Evolutionary conservation across 2,888 invertebrate species (phyloP), one percentile per base, ranked within the genome.

Genomic region (Troides oblongomaculatus): DNA sequence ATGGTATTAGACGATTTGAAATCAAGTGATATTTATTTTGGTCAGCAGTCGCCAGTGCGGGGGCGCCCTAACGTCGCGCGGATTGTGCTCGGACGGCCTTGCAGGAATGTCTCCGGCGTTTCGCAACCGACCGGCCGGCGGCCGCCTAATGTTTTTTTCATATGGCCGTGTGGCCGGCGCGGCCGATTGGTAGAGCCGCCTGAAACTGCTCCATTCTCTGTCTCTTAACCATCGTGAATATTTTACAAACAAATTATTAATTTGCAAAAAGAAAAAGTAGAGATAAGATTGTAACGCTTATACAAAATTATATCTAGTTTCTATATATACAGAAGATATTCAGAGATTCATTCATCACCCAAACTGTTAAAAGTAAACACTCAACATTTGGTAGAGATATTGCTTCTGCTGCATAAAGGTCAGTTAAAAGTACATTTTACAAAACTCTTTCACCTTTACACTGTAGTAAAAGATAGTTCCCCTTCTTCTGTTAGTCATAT

Each of bases 61-160:
- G 21, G 62, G n/a, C 56, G 21, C 25, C 61, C 65, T 69, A 25
- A 65, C 30, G 36, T 43, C 14, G 61, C 39, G 58, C 61, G 62
- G 64, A 61, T 62, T 57, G 62, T 65, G 65, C 57, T n/a, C 62
- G 69, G 66, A 30, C 69, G 59, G 62, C 69, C 69, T 70, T 66
- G 69, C 66, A n/a, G 58, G 25, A 70, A 66, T 70, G 66, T 70
- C 65, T 66, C 62, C 50, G 46, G 30, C 66, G 57, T 69, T 70
- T 70, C 21, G 69, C 69, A 66, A 65, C 23, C 21, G 10, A 66
- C 50, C 65, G 65, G 57, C 66, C 30, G 58, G 62, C 62, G 30
- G 30, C 36, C 46, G 57, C 10, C 61, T 61, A 58, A 50, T 50
- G 58, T 57, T 46, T 65, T 53, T 61, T 43, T 64, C n/a, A 17